Percentiles rank a stretch among this genome's conserved stretches.
Evolutionary conservation across 2,888 invertebrate species (phyloP).

Genomic region (Chironomus tentans): DNA sequence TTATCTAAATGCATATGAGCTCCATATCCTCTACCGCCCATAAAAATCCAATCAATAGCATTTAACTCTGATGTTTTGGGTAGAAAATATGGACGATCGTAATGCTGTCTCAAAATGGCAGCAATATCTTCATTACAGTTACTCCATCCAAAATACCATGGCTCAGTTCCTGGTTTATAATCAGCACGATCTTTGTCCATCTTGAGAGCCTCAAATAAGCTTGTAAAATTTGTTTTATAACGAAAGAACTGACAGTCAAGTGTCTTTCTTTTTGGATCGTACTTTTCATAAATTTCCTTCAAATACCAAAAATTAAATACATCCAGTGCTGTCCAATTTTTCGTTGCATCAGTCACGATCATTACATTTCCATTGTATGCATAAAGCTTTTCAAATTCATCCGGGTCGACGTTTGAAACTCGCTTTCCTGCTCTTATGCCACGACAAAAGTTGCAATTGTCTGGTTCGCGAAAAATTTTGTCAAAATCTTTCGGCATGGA

Average conservation of each 20-base stretch:
- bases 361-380: constrained; percentile 74
- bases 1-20: constrained; percentile 97
- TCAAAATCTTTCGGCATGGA: constrained; percentile 29
- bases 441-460: constrained; percentile 69
- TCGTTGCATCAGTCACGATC: constrained; percentile 72
- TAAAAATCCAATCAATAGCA: constrained; percentile 92
- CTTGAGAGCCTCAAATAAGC: constrained; percentile 68
- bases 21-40: constrained; percentile 90
- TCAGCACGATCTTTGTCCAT: constrained; percentile 66
- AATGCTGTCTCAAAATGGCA: constrained; percentile 64
- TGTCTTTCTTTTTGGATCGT: constrained; percentile 46
- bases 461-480: constrained; percentile 63
- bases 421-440: constrained; percentile 55
- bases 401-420: constrained; percentile 54
- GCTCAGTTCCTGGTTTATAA: constrained; percentile 36
- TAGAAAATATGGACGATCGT: constrained; percentile 79
- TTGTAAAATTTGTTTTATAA: constrained; percentile 77
- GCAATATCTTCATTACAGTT: constrained; percentile 84
- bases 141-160: constrained; percentile 75
- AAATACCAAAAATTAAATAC: constrained; percentile 77
- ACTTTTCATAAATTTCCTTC: constrained; percentile 59
- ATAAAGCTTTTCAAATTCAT: constrained; percentile 61
- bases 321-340: constrained; percentile 68
- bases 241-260: constrained; percentile 87
- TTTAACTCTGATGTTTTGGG: constrained; percentile 79